A percentile compares a stretch with the other conserved stretches of the same genome.
Evolutionary conservation across 2,797 vertebrate species (phyloP).

Genomic region (Delichon dasypus): DNA sequence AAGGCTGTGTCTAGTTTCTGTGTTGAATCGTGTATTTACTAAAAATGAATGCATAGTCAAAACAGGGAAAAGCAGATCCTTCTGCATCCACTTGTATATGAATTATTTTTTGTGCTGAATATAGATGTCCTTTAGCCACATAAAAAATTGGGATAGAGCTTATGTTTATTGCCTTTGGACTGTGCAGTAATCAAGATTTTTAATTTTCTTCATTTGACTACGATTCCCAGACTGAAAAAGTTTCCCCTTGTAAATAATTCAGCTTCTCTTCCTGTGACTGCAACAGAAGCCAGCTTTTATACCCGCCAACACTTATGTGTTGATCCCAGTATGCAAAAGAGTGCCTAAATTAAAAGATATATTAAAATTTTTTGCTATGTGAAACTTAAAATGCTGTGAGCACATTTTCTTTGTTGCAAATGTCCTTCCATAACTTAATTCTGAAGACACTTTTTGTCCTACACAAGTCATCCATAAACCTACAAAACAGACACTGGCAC

Average conservation of each 20-base stretch:
- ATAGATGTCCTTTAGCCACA: conserved; percentile 26
- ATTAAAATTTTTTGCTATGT: conserved; percentile 1
- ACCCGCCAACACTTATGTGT: not conserved
- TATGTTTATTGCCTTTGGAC: not conserved
- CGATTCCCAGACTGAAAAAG: conserved; percentile 6
- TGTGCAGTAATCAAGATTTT: not conserved
- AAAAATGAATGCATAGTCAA: not conserved
- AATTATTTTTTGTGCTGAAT: conserved; percentile 1
- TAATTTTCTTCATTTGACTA: conserved; percentile 46
- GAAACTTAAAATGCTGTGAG: not conserved
- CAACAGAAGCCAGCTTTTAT: conserved; percentile 19
- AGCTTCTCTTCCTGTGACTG: conserved; percentile 22
- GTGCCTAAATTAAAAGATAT: conserved; percentile 5
- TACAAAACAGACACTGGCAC: not conserved
- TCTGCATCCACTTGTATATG: not conserved
- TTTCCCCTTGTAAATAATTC: conserved; percentile 44
- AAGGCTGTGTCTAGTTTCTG: not conserved
- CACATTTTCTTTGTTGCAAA: not conserved
- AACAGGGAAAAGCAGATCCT: not conserved
- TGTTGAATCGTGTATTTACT: not conserved
- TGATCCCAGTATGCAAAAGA: conserved; percentile 7
- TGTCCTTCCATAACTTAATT: not conserved
- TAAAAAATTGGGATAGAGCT: not conserved
- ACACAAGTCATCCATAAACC: not conserved
- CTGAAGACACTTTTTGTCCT: not conserved